Percentiles rank a stretch among this genome's conserved stretches.
phyloP scores from a whole-genome alignment of 2,797 vertebrate genomes.

The Microchirus variegatus region DNA sequence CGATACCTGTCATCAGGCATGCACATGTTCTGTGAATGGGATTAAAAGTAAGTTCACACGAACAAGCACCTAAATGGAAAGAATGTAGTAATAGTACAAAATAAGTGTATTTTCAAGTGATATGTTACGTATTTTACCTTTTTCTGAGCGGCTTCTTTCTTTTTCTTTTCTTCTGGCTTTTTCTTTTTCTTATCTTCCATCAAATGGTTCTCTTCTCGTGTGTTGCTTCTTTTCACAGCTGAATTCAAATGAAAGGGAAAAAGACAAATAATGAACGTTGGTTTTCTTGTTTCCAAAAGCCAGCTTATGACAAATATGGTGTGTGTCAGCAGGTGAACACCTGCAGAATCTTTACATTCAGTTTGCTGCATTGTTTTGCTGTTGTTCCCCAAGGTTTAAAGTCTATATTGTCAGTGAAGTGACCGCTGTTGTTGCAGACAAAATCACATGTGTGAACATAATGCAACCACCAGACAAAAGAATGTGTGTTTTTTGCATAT shows the following conservation, averaged over 20 bases:
- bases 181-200: constrained; percentile 99
- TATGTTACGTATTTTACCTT: constrained; percentile 77
- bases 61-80: too few species aligned
- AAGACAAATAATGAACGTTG: constrained; percentile 6
- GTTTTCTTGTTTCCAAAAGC: constrained; percentile 15
- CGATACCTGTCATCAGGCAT: too few species aligned
- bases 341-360: constrained; percentile 10
- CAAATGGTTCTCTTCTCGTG: constrained; percentile 95
- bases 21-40: too few species aligned
- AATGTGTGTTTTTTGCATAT: constrained; percentile 15
- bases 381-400: constrained; percentile 17
- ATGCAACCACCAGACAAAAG: constrained; percentile 5
- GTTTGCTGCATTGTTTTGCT: constrained; percentile 5
- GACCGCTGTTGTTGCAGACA: constrained; percentile 1
- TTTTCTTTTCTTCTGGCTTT: constrained; percentile 99
- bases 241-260: constrained; percentile 23
- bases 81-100: too few species aligned
- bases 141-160: constrained; percentile 97
- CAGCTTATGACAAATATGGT: constrained; percentile 3
- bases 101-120: too few species aligned
- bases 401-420: constrained; percentile 1
- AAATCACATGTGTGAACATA: not conserved
- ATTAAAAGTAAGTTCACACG: too few species aligned
- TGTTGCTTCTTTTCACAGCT: constrained; percentile 88
- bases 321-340: constrained; percentile 11